Base-by-base conservation (phyloP, 2,797 vertebrate species). In the Vespertilio murinus region DNA sequence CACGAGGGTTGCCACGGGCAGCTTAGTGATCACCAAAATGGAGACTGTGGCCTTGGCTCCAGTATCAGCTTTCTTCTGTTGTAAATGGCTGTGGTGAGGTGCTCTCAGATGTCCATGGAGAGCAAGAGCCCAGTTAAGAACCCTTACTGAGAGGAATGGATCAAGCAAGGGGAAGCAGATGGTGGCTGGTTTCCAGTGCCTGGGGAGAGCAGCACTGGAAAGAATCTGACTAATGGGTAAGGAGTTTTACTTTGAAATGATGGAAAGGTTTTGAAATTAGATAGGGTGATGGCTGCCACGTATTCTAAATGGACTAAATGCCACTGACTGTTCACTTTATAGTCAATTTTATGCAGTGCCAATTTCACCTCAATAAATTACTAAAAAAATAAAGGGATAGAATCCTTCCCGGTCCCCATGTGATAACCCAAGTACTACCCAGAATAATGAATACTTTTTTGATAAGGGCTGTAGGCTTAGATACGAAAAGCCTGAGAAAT, bases 371-470 rank as follows among this genome's bases (percentile, higher is more conserved):
- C 13, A 61, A 42, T 80, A 61, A 78, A 59, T 52, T 69, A 56
- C 73, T 85, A 90, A 52, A 85, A 97, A 90, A n/a, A 65, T 61
- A 78, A 65, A 73, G 30, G n/a, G 22, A 93, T 16, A 74, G 33
- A 74, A 33, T 2, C 3, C 64, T 28, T 10, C 35, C 59, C 18
- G 83, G 16, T 80, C 38, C 13, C 13, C 20, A 33, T 38, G 17
- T 80, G 47, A 69, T 20, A 78, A 74, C 20, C 7, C 33, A n/a
- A 82, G 42, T 4, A 45, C 17, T 42, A 28, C 6, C 20, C 22
- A 20, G 73, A 59, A 78, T 59, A 85, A 64, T 7, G 38, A 16
- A 38, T 71, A 33, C 69, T n/a, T 82, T 56, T 64, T 77, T 75
- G 11, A n/a, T 61, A 28, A 30, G 17, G 9, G n/a, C 25, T 69